A percentile compares a stretch with the other conserved stretches of the same genome.
These are phyloP conservation scores for Macquaria ambigua DNA, from an alignment of 2,113 vertebrate genomes.

Conservation along the genomic window DNA sequence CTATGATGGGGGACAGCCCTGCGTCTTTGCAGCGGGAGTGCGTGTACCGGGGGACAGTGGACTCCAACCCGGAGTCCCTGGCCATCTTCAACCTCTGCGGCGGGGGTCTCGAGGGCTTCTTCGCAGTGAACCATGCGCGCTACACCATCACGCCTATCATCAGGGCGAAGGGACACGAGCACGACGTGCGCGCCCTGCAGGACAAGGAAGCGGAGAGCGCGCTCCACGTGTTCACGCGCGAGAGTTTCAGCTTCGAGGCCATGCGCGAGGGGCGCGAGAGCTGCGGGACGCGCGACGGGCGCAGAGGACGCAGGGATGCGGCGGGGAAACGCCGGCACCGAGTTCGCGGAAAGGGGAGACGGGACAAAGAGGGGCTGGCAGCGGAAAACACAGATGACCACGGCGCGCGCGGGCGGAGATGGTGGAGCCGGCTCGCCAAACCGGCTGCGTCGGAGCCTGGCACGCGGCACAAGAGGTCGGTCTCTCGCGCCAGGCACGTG, in stretches of 20 bases:
- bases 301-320: constrained; percentile 63
- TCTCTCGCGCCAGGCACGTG: constrained; percentile 94
- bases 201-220: constrained; percentile 83
- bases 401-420: constrained; percentile 33
- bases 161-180: constrained; percentile 75
- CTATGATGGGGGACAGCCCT: constrained; percentile 71
- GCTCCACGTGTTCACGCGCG: constrained; percentile 88
- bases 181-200: constrained; percentile 85
- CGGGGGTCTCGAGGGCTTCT: constrained; percentile 92
- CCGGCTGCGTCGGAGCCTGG: constrained; percentile 7
- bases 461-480: constrained; percentile 83
- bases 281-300: constrained; percentile 76
- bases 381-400: not conserved
- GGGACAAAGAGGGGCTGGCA: constrained; percentile 1
- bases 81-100: constrained; percentile 92
- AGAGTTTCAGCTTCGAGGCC: constrained; percentile 90
- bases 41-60: constrained; percentile 92
- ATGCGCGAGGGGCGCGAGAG: constrained; percentile 76
- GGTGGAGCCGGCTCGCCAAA: constrained; percentile 59
- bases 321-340: constrained; percentile 22
- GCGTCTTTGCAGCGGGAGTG: constrained; percentile 81
- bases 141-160: constrained; percentile 89
- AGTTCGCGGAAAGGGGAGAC: constrained; percentile 8
- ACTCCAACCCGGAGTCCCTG: constrained; percentile 90
- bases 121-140: constrained; percentile 89